Conservation (phyloP, 2,113 vertebrate genomes). For the Festucalex cinctus region DNA sequence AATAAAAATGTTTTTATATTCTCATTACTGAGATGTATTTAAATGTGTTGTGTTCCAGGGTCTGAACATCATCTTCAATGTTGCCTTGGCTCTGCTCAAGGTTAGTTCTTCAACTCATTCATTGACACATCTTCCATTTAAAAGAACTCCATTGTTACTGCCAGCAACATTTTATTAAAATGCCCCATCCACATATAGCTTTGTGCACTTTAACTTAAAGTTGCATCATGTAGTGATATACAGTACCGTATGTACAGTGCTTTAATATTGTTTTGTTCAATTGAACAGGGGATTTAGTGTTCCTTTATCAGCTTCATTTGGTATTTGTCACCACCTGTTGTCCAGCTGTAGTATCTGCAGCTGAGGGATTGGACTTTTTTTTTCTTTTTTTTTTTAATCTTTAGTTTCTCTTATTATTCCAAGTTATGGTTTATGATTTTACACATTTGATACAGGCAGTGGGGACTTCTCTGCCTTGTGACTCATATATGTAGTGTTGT, state of each 20-base stretch:
- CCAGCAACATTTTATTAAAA: background rate
- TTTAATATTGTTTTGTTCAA: background rate
- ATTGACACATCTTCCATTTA: background rate
- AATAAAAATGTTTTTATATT: background rate
- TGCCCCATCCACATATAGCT: background rate
- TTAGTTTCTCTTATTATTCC: background rate
- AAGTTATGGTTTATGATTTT: background rate
- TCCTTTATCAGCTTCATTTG: conserved; percentile 21
- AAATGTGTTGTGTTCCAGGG: conserved; percentile 70
- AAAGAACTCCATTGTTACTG: background rate
- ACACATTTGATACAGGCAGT: background rate
- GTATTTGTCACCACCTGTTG: conserved; percentile 37
- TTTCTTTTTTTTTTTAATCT: background rate
- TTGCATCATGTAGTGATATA: background rate
- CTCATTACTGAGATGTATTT: background rate
- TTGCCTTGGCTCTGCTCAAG: conserved; percentile 95
- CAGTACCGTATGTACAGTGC: background rate
- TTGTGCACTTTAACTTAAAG: background rate
- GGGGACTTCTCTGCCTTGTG: background rate
- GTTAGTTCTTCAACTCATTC: conserved; percentile 66
- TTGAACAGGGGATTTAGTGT: background rate
- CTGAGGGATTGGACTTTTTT: background rate
- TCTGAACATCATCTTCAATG: conserved; percentile 94
- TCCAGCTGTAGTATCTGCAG: conserved; percentile 10
- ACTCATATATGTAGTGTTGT: background rate